Evolutionary conservation across 92 coral and sea anemone genomes (phyloP), one percentile per base, ranked within the genome.

Genomic region (Plumapathes pennacea): DNA sequence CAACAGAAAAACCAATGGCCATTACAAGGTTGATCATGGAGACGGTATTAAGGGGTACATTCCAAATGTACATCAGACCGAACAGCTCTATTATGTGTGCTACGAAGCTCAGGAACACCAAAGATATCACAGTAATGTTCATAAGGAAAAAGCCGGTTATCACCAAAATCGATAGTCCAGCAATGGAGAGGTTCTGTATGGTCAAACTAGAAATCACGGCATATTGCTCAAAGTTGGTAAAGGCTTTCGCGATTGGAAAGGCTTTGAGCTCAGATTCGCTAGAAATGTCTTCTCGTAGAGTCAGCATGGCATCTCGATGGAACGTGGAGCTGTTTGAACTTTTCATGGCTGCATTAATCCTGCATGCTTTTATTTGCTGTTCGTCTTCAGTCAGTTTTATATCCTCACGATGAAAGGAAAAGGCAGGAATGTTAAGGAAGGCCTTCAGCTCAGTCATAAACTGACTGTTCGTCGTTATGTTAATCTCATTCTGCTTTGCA

Each of bases 1-100:
- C 81, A 15, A 80, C 81, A 1, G 86, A 68, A 46, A 80, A 80
- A 19, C 86, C 86, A 12, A 80, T 80, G 10, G 86, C 86, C 86
- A 72, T 72, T 12, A 80, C 72, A 10, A 80, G 81, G 26, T 76
- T 80, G 31, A 80, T 80, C 81, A 80, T 80, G 10, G 86, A 80
- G 15, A 80, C 67, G 10, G 64, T 65, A 28, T 80, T 80, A 37
- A 80, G 46, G 0, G 86, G 50, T 19, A 80, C 86, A 14, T 63
- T 71, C 86, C 86, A 80, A 32, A 72, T 5, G 24, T 31, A 74
- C 86, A 80, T 72, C 58, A 81, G 50, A 2, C 76, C 86, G 38
- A 80, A 80, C 45, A 80, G 50, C 57, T 72, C 86, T 2, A 80
- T 50, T 0, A 80, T 60, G 4, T 71, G 65, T 41, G 86, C 66